A percentile compares a stretch with the other conserved stretches of the same genome.
These are phyloP conservation scores for Antrozous pallidus DNA, from an alignment of 2,797 vertebrate genomes.

Conservation along the genomic window DNA sequence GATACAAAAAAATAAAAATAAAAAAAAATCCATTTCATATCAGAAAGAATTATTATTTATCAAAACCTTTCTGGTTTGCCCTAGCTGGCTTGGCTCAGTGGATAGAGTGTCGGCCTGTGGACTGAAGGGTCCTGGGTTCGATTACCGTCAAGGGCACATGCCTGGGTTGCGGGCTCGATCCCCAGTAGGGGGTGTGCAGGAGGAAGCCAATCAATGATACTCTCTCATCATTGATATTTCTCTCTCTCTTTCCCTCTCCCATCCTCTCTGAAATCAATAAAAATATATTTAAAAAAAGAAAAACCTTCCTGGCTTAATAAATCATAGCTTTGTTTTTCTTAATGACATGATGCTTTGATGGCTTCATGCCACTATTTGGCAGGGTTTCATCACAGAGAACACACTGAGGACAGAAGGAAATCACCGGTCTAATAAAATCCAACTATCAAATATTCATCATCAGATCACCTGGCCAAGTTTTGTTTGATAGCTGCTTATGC, in stretches of 20 bases:
- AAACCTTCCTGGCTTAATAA: slow-evolving; percentile 34
- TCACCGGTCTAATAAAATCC: not conserved
- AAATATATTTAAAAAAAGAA: not conserved
- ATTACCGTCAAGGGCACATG: no score
- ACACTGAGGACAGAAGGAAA: not conserved
- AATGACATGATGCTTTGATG: not conserved
- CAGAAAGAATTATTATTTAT: slow-evolving; percentile 20
- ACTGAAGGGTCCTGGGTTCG: no score
- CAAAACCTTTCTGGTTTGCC: slow-evolving; percentile 26
- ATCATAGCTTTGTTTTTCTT: not conserved
- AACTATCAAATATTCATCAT: not conserved
- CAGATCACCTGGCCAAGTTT: not conserved
- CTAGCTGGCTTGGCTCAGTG: no score
- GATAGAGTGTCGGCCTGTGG: no score
- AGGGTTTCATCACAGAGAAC: slow-evolving; percentile 11
- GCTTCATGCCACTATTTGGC: not conserved
- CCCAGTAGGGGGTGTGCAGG: no score
- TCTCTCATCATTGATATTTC: no score
- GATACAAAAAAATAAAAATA: slow-evolving; percentile 7
- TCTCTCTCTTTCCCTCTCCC: no score
- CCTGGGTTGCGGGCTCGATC: no score
- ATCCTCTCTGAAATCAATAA: no score
- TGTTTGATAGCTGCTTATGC: not conserved
- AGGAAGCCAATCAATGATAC: no score
- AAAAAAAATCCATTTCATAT: slow-evolving; percentile 33